Conservation (phyloP, 1,140 invertebrate species). For the Aphelinus atriplicis region DNA sequence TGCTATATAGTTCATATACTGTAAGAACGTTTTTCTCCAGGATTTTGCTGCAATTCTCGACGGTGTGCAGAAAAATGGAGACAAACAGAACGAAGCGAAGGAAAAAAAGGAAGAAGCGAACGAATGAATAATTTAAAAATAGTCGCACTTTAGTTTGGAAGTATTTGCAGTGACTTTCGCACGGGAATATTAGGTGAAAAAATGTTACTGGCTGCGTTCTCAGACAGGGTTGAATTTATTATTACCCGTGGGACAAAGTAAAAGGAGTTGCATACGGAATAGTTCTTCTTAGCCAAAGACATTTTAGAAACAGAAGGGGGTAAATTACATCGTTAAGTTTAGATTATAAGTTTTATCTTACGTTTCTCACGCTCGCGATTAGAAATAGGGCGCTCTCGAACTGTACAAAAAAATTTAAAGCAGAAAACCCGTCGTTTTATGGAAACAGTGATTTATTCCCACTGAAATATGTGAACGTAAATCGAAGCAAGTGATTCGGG, state of each 20-base stretch:
- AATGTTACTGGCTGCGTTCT: constrained; percentile 33
- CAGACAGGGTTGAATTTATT: constrained; percentile 44
- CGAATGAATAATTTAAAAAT: constrained; percentile 26
- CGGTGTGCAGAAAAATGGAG: constrained; percentile 29
- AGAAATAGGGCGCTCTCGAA: constrained; percentile 43
- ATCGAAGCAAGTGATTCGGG: too few relatives aligned
- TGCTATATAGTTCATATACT: too few relatives aligned
- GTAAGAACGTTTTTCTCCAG: constrained; percentile 11
- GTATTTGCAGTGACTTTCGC: constrained; percentile 37
- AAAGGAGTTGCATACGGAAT: constrained; percentile 25
- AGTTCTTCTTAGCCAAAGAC: constrained; percentile 59
- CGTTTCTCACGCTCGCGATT: constrained; percentile 39
- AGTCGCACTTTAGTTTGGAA: constrained; percentile 33
- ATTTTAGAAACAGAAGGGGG: constrained; percentile 45
- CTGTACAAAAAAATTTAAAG: constrained; percentile 48
- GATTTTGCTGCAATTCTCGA: constrained; percentile 46
- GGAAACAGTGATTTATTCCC: background rate
- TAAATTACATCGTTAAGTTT: constrained; percentile 33
- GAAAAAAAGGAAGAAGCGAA: constrained; percentile 27
- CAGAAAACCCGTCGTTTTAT: constrained; percentile 14
- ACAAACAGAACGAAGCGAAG: constrained; percentile 38
- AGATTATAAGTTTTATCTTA: constrained; percentile 41
- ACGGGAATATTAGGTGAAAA: constrained; percentile 29
- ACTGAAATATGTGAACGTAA: too few relatives aligned
- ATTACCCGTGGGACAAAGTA: constrained; percentile 43